Evolutionary conservation across 2,888 invertebrate species (phyloP).

Genomic region (Chrysolina haemoptera): DNA sequence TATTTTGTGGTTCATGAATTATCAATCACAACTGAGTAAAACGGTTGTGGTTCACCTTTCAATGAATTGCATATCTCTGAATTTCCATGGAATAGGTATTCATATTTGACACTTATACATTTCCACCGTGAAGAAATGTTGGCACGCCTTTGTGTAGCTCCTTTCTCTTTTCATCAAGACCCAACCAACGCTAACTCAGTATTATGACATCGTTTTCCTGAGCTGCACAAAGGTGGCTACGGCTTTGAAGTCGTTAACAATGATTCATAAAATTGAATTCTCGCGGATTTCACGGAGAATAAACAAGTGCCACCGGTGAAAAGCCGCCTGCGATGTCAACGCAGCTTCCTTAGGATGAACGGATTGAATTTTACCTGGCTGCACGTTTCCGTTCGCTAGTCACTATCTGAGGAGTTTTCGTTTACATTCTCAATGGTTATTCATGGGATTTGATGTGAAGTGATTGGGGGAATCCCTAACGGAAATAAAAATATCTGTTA

Average conservation of each 20-base stretch:
- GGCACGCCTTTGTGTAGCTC: neutral
- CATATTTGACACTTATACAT: too few relatives aligned
- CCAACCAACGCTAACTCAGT: slow-evolving; percentile 5
- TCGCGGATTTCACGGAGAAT: slow-evolving; percentile 5
- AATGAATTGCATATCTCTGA: too few relatives aligned
- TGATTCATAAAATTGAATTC: slow-evolving; percentile 25
- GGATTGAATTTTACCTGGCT: neutral
- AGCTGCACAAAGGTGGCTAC: slow-evolving; percentile 21
- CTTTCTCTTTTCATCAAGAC: neutral
- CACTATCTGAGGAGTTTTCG: too few relatives aligned
- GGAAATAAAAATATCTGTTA: too few relatives aligned
- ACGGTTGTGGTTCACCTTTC: too few relatives aligned
- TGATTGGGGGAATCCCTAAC: too few relatives aligned
- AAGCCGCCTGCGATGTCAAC: neutral
- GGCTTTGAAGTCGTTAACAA: slow-evolving; percentile 27
- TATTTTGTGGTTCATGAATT: too few relatives aligned
- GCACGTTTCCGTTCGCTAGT: neutral
- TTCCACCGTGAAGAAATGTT: neutral
- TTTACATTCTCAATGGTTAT: too few relatives aligned
- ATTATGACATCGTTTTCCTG: slow-evolving; percentile 28
- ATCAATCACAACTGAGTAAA: too few relatives aligned
- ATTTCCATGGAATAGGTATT: too few relatives aligned
- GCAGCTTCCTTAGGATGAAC: neutral
- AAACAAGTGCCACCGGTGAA: neutral
- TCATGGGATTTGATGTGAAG: too few relatives aligned